phyloP scores from a whole-genome alignment of 2,797 vertebrate genomes.

The Hydrocynus forskahlii region DNA sequence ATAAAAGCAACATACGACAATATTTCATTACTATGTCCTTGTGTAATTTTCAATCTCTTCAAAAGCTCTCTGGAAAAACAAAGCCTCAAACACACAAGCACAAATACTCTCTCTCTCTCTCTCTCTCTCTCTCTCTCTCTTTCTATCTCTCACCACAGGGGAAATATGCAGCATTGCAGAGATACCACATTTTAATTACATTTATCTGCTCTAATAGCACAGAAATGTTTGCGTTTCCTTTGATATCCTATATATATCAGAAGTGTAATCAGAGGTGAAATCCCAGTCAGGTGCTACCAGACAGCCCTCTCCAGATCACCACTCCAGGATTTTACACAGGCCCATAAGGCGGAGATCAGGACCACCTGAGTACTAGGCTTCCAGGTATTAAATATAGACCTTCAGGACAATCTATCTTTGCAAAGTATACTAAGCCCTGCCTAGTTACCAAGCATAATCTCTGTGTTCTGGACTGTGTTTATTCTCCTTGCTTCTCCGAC shows the following conservation, averaged over 20 bases:
- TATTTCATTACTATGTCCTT: constrained; percentile 31
- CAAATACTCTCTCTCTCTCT: constrained; percentile 15
- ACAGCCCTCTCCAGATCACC: no score
- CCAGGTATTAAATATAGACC: no score
- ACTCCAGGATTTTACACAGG: no score
- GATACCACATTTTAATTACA: constrained; percentile 52
- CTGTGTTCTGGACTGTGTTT: no score
- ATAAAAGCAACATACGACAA: constrained; percentile 5
- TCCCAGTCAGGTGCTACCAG: no score
- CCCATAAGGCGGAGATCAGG: no score
- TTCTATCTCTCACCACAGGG: constrained; percentile 28
- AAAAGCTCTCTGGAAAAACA: constrained; percentile 20
- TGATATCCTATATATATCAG: constrained; percentile 34
- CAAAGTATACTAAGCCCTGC: no score
- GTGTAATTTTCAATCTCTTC: constrained; percentile 27
- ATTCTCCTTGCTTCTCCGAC: no score
- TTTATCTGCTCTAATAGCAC: constrained; percentile 47
- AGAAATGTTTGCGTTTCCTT: constrained; percentile 35
- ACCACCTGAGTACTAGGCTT: no score
- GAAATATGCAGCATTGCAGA: constrained; percentile 44
- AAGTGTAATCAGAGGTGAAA: no score
- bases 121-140: constrained; percentile 4
- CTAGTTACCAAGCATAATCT: no score
- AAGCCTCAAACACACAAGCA: constrained; percentile 27
- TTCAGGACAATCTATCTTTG: no score